Base-by-base conservation (phyloP, 2,113 vertebrate species). In the Hemiprocne comata region DNA sequence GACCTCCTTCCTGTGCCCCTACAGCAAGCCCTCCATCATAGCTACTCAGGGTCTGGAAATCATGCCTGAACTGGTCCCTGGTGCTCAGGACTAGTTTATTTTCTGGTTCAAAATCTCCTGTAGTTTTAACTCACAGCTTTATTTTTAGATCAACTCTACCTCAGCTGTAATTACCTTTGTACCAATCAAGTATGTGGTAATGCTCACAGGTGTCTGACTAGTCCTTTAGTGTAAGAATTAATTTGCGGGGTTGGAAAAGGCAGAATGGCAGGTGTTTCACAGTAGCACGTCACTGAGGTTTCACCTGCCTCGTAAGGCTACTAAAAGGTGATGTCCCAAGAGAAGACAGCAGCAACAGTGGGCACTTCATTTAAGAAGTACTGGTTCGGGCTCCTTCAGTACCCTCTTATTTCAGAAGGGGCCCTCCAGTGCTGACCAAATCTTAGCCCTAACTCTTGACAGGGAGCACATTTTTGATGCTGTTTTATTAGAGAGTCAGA, bases 71-170 rank as follows among this genome's bases (percentile, higher is more conserved):
- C 17, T 57, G 28, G 10, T 78, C 46, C 31, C 31, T 2, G 1
- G 1, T 0, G 0, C 44, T 62, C 36, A 76, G 83, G 77, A 72
- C 31, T 76, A 85, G 53, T 94, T 10, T 92, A 83, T 64, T 90
- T 96, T 82, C 85, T 75, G 66, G 25, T 89, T 54, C 1, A 0
- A 92, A 90, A 55, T 61, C 83, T 90, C 29, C 53, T 62, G 57
- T 7, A 55, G n/a, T 87, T 96, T 93, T 53, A 89, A 97, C 70
- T 81, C 86, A 82, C 0, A 0, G 50, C 60, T 96, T 95, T 96
- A 96, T 97, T 97, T 97, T 97, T 97, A 93, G 94, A 81, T 79
- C 92, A 42, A 4, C 73, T 85, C n/a, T 76, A 89, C 86, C 92
- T 93, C 79, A 95, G n/a, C 70, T 3, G 1, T 82, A 96, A 95